Evolutionary conservation across 2,888 invertebrate species (phyloP), one percentile per base, ranked within the genome.

Genomic region (Drosophila acutilabella): DNA sequence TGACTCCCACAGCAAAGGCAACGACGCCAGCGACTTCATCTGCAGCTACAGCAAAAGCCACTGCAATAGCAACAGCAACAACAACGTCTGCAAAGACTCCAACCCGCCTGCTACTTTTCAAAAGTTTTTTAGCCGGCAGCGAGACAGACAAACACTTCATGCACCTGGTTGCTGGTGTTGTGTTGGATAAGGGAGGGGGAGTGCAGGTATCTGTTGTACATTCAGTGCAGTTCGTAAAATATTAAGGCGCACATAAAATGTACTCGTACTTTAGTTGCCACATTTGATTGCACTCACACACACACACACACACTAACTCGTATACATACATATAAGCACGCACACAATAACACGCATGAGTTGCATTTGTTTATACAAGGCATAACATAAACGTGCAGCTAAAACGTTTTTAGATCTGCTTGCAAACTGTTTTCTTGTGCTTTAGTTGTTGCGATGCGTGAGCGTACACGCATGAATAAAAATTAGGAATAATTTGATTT

Each of bases 291-390:
- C 78, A 64, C 59, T 64, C 69, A 62, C 60, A 61, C 44, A 54
- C 50, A 42, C 78, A 64, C 57, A 64, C 44, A 54, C 50, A 42
- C 78, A 64, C 57, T 60, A 3, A 42, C 45, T 64, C 23, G 53
- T 8, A 42, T 60, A 60, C 60, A 65, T 26, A 54, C 18, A 54
- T 60, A 50, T 20, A 64, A 50, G 8, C 16, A 64, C 60, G 44
- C 41, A 74, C 50, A 75, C 57, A 74, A 71, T 71, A 75, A 67
- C 57, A 78, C 78, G 88, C 84, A 68, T 85, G 78, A 80, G 81
- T 59, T 83, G 87, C 87, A 78, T 75, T 84, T 84, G 83, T 84
- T 84, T 84, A 84, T 78, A 64, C 71, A 62, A 68, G 45, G 48
- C 57, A 68, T 38, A 72, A 54, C 64, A 64, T 64, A 67, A 76